Percentiles rank a stretch among this genome's conserved stretches.
These are phyloP conservation scores for Ardeotis arabs DNA, from an alignment of 2,113 vertebrate species.

Conservation along the genomic window DNA sequence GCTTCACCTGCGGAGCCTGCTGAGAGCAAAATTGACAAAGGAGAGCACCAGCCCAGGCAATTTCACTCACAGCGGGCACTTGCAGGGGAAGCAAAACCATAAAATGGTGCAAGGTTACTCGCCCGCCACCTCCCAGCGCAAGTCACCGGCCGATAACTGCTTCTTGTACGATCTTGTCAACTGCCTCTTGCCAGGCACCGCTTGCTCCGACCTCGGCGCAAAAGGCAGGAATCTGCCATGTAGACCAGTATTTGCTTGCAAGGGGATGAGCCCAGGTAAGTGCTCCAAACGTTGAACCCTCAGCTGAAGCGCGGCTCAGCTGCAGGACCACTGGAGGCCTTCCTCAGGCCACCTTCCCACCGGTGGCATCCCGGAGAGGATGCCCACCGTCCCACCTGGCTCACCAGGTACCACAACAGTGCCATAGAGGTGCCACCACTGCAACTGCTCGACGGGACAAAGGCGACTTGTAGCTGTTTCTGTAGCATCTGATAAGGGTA, in stretches of 20 bases:
- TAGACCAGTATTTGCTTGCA: background rate
- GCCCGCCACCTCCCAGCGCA: background rate
- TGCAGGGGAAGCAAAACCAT: slow-evolving; percentile 1
- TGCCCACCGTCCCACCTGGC: accelerated
- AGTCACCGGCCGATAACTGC: background rate
- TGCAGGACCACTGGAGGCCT: accelerated
- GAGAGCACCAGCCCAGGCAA: slow-evolving; percentile 15
- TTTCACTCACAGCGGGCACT: slow-evolving; percentile 39
- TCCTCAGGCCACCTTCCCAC: background rate
- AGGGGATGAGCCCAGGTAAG: background rate
- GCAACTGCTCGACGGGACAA: background rate
- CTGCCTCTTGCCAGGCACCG: background rate
- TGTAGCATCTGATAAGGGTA: background rate
- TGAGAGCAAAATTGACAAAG: slow-evolving; percentile 29
- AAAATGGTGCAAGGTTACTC: background rate
- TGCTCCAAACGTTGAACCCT: background rate
- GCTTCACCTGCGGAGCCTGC: slow-evolving; percentile 21
- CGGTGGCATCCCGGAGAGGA: background rate
- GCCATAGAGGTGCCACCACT: background rate
- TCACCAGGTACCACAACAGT: background rate
- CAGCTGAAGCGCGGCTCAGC: background rate
- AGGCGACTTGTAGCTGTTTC: background rate
- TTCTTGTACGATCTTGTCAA: background rate
- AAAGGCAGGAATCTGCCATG: background rate
- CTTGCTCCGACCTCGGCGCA: background rate